These are phyloP conservation scores for Sphenopsis melanotis DNA, from an alignment of 2,797 vertebrate species.

Conservation along the genomic window DNA sequence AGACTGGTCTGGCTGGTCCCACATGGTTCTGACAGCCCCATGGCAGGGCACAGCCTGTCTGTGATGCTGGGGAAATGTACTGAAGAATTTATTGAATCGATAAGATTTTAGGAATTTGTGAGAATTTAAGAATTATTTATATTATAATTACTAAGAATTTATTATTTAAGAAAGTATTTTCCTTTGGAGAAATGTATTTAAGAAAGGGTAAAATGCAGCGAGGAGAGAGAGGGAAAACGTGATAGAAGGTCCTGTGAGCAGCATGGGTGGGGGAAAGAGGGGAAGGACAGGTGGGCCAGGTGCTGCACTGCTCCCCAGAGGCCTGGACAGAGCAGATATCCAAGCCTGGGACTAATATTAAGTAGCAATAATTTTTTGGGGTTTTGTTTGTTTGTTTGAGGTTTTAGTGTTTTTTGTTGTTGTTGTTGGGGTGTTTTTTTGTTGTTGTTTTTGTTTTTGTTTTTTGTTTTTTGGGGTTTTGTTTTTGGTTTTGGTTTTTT, in stretches of 20 bases:
- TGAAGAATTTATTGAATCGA: background rate
- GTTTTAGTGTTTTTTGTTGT: background rate
- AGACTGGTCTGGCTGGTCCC: background rate
- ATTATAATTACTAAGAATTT: background rate
- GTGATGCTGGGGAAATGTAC: background rate
- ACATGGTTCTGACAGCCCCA: background rate
- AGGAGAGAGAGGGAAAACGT: fast-evolving
- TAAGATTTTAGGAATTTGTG: background rate
- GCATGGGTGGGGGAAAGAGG: background rate
- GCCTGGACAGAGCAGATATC: fast-evolving
- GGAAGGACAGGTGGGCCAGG: too few species aligned
- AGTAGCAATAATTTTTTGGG: background rate
- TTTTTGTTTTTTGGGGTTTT: background rate
- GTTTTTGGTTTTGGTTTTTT: too few species aligned
- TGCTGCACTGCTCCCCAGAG: background rate
- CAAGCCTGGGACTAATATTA: background rate
- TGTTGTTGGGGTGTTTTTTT: too few species aligned
- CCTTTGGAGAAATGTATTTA: background rate
- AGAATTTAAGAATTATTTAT: background rate
- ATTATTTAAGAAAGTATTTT: background rate
- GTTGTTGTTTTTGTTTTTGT: background rate
- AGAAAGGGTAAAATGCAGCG: background rate
- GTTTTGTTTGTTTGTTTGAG: background rate
- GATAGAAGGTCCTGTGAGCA: background rate
- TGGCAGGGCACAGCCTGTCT: fast-evolving